Conservation (phyloP, 2,888 invertebrate genomes). For the Hypsopygia costalis region DNA sequence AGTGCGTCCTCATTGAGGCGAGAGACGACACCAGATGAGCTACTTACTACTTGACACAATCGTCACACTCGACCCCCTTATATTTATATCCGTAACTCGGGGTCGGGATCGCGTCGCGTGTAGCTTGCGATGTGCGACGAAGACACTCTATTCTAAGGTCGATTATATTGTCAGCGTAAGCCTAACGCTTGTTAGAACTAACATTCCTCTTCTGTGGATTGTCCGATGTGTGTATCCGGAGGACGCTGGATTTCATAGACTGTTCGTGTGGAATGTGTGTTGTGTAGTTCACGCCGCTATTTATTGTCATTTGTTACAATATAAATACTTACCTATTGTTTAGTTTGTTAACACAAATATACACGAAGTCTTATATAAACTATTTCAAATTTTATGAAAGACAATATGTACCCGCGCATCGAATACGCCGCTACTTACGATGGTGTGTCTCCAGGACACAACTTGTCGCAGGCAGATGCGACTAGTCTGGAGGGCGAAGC, state of each 20-base stretch:
- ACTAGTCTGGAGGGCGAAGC: slow-evolving; percentile 90
- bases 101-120: slow-evolving; percentile 72
- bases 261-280: slow-evolving; percentile 75
- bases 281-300: slow-evolving; percentile 72
- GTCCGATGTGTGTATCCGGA: slow-evolving; percentile 74
- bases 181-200: slow-evolving; percentile 77
- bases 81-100: slow-evolving; percentile 60
- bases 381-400: slow-evolving; percentile 39
- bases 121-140: slow-evolving; percentile 78
- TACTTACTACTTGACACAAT: slow-evolving; percentile 73
- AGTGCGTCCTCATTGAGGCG: slow-evolving; percentile 89
- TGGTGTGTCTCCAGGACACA: slow-evolving; percentile 89
- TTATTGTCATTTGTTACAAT: slow-evolving; percentile 50
- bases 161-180: slow-evolving; percentile 78
- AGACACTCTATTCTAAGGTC: slow-evolving; percentile 76
- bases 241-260: slow-evolving; percentile 70
- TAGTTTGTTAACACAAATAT: slow-evolving; percentile 28
- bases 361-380: slow-evolving; percentile 29
- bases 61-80: slow-evolving; percentile 67
- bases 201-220: slow-evolving; percentile 63
- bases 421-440: slow-evolving; percentile 70
- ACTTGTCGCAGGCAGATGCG: slow-evolving; percentile 93
- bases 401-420: slow-evolving; percentile 27
- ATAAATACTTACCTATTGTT: slow-evolving; percentile 38
- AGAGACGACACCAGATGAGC: slow-evolving; percentile 83